These are phyloP conservation scores for Lepidurus arcticus DNA, from an alignment of 1,140 invertebrate genomes.

Conservation along the genomic window DNA sequence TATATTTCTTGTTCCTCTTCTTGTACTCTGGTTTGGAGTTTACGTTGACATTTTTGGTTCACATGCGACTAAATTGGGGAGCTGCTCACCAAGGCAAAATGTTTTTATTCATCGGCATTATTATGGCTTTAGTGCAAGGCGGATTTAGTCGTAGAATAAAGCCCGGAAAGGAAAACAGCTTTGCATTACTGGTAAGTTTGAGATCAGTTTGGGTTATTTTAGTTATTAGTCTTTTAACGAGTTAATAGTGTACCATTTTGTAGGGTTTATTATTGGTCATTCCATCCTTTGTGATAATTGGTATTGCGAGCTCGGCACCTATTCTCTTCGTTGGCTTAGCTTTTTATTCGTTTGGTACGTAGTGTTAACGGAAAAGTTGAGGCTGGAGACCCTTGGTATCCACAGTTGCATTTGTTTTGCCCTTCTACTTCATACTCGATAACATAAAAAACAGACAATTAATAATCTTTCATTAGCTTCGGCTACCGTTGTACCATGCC, in stretches of 20 bases:
- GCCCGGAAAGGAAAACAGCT: slow-evolving; percentile 65
- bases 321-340: slow-evolving; percentile 72
- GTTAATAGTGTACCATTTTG: slow-evolving; percentile 37
- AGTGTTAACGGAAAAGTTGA: slow-evolving; percentile 28
- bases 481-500: slow-evolving; percentile 86
- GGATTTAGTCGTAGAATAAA: slow-evolving; percentile 73
- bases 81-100: slow-evolving; percentile 97
- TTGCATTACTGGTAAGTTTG: slow-evolving; percentile 57
- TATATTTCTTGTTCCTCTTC: slow-evolving; percentile 94
- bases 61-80: slow-evolving; percentile 83
- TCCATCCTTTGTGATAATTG: slow-evolving; percentile 81
- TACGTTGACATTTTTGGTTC: slow-evolving; percentile 93
- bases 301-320: slow-evolving; percentile 55
- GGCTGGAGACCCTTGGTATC: too few species aligned
- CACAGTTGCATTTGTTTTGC: too few species aligned
- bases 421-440: too few species aligned
- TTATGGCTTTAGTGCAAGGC: slow-evolving; percentile 92
- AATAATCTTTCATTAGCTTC: slow-evolving; percentile 57
- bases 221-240: slow-evolving; percentile 28
- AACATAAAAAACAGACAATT: too few species aligned
- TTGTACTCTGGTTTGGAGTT: slow-evolving; percentile 97
- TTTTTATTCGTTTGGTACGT: slow-evolving; percentile 85
- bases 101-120: slow-evolving; percentile 87
- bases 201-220: not conserved
- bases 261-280: slow-evolving; percentile 81